A percentile compares a stretch with the other conserved stretches of the same genome.
Conservation (phyloP, 2,113 vertebrate species). For the Heptranchias perlo region DNA sequence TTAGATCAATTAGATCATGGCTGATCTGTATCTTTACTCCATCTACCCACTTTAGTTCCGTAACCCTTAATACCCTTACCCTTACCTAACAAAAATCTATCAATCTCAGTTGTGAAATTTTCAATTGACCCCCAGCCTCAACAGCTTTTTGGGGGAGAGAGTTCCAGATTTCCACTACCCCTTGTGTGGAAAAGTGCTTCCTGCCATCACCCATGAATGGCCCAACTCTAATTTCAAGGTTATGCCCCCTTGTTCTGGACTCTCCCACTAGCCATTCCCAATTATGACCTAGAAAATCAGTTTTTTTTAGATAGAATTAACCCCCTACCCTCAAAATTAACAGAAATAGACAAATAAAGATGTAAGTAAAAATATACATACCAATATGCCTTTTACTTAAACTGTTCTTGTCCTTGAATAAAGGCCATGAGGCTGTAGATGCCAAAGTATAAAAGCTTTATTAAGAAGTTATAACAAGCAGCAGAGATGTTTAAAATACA, state of each 20-base stretch:
- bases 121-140: neutral
- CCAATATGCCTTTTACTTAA: too few relatives aligned
- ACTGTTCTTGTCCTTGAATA: too few relatives aligned
- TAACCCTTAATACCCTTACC: neutral
- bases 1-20: neutral
- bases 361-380: too few relatives aligned
- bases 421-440: too few relatives aligned
- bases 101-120: neutral
- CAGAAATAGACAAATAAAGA: neutral
- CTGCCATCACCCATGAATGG: neutral
- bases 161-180: neutral
- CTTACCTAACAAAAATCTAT: neutral
- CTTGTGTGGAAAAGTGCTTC: neutral
- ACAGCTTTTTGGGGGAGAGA: neutral
- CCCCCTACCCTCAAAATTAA: neutral
- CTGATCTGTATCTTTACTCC: neutral
- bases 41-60: neutral
- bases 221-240: neutral
- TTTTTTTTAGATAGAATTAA: neutral
- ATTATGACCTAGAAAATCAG: neutral
- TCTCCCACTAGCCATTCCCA: neutral
- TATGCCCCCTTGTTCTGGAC: neutral
- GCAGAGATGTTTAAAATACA: too few relatives aligned
- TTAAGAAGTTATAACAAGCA: too few relatives aligned
- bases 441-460: too few relatives aligned